Evolutionary conservation across 2,888 invertebrate species (phyloP).

Genomic region (Phytoseiulus persimilis): DNA sequence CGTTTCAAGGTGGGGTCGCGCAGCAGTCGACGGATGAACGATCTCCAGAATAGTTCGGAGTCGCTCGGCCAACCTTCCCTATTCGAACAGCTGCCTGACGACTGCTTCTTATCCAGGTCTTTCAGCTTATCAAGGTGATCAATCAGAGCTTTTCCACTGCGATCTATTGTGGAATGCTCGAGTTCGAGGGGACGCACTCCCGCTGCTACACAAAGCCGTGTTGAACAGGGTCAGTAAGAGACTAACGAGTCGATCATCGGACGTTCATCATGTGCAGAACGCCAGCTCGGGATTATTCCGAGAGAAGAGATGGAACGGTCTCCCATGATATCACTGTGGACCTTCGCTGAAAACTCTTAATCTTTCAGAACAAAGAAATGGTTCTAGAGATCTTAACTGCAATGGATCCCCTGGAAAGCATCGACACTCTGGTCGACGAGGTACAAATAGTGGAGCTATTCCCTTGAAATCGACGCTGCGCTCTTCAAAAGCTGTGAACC

Average conservation of each 20-base stretch:
- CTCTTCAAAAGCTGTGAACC: too few relatives aligned
- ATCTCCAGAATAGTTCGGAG: too few relatives aligned
- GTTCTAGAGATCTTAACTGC: constrained; percentile 21
- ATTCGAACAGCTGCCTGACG: background rate
- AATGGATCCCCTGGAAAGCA: constrained; percentile 35
- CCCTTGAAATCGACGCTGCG: too few relatives aligned
- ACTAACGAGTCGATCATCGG: too few relatives aligned
- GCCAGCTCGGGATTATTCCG: too few relatives aligned
- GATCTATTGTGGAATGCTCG: constrained; percentile 30
- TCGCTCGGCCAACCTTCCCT: background rate
- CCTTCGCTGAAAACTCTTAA: background rate
- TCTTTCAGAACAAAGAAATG: constrained; percentile 25
- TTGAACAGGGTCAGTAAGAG: background rate
- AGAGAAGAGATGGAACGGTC: too few relatives aligned
- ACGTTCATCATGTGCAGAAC: too few relatives aligned
- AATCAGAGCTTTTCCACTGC: constrained; percentile 22
- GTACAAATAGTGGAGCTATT: background rate
- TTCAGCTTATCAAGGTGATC: constrained; percentile 27
- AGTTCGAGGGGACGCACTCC: constrained; percentile 20
- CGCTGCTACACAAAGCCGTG: constrained; percentile 25
- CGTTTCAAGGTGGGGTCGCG: constrained; percentile 19
- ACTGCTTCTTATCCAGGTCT: background rate
- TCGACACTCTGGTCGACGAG: constrained; percentile 34
- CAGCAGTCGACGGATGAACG: too few relatives aligned
- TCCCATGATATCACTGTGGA: background rate